Evolutionary conservation across 1,140 invertebrate species (phyloP), one percentile per base, ranked within the genome.

Genomic region (Acromyrmex charruanus): DNA sequence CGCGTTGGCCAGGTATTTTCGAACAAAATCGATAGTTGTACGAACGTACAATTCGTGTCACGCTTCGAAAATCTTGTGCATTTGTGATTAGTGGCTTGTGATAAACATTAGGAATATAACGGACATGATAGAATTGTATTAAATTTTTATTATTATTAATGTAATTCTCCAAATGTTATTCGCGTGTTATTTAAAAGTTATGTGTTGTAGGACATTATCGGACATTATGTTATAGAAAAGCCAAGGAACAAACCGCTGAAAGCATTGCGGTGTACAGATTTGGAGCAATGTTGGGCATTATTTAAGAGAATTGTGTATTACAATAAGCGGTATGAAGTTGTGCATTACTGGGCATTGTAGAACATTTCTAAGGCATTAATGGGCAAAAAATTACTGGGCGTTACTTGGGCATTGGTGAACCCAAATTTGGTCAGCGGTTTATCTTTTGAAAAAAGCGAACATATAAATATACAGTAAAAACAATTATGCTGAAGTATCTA

Each of bases 1-100:
- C 74, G 80, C 55, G 51, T 68, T 79, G 59, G 49, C 49, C 82
- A 79, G 74, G 59, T 85, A 79, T 85, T 85, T 85, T 85, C 82
- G 61, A 85, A 85, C 63, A 66, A 79, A 85, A 85, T 85, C 82
- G 82, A 85, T 85, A 69, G 39, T 51, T 63, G 58, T 53, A 49
- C 65, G 65, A 68, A 82, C 68, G 68, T 35, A 35, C 58, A 9
- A 84, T 75, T 75, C 68, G 39, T 74, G 80, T 74, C 80, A 49
- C 35, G 39, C 53, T 59, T 59, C 55, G 55, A 61, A 51, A 63
- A 63, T 74, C 55, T 84, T 31, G 25, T 28, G 35, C 21, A 35
- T 59, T 44, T 72, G 9, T n/a, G 28, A 74, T 84, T 58, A 72
- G 53, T 55, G n/a, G 3, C 44, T 74, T 61, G 14, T 49, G 9